Conservation (phyloP, 2,797 vertebrate genomes). For the Lacerta bilineata region DNA sequence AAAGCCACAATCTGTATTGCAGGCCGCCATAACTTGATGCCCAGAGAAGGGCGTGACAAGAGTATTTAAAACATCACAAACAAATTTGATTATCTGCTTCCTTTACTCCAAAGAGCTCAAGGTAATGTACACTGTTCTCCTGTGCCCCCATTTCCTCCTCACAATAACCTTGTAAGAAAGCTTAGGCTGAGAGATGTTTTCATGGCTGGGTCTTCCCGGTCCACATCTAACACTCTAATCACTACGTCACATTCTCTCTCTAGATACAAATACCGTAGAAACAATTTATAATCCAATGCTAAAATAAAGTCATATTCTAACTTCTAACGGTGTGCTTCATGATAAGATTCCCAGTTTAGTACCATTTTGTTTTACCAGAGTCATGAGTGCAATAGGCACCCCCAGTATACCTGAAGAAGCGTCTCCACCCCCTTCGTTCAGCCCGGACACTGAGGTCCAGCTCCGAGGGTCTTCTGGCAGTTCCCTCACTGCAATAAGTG, state of each 20-base stretch:
- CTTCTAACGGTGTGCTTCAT: background rate
- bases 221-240: background rate
- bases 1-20: background rate
- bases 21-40: background rate
- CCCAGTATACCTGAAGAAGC: background rate
- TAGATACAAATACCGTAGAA: too few relatives aligned
- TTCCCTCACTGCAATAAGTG: too few relatives aligned
- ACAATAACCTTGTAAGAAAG: background rate
- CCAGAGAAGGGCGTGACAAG: background rate
- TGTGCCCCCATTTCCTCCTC: background rate
- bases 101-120: background rate
- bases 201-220: background rate
- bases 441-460: too few relatives aligned
- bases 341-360: background rate
- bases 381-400: background rate
- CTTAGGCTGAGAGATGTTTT: background rate
- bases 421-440: too few relatives aligned
- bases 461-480: too few relatives aligned
- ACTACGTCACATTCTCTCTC: background rate
- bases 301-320: background rate
- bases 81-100: background rate
- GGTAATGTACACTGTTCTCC: background rate
- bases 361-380: background rate
- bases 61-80: rapidly evolving
- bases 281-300: background rate